Evolutionary conservation across 2,113 vertebrate genomes (phyloP), one percentile per base, ranked within the genome.

Genomic region (Phalacrocorax carbo): DNA sequence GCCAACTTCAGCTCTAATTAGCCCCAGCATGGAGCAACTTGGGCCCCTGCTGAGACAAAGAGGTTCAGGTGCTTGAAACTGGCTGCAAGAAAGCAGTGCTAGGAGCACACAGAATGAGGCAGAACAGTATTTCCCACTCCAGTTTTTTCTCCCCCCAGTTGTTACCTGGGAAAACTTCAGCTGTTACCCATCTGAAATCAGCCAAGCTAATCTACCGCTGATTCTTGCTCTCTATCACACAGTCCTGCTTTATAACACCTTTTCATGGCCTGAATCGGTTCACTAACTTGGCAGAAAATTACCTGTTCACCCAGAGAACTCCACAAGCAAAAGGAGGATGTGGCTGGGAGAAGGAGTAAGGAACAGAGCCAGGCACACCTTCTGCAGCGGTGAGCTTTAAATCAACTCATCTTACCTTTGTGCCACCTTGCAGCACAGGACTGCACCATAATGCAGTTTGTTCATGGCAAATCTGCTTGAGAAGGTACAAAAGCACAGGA

Each of bases 11-110:
- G 55, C 55, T 81, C 8, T 64, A 48, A 83, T 60, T 38, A 6
- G 1, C 48, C 44, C 19, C 49, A 75, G 5, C 1, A 2, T 40
- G 48, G 49, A 79, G 44, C 0, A 0, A 1, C 21, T 68, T 52
- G 34, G 34, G 25, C 22, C 49, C 80, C 69, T 62, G 61, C 27
- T 78, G 65, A 51, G 54, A 19, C 42, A 64, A 23, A 79, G 57
- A 70, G 32, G 17, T 62, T 78, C 70, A 76, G 38, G n/a, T 71
- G 11, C 34, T 54, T 70, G n/a, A 48, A 86, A 66, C 3, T 12
- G 14, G 34, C 27, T 29, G 10, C 62, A 51, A 64, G 9, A 23
- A 77, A 58, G 55, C 70, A 46, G 11, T 32, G 26, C 15, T 62
- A 48, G 34, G 42, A 80, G 32, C 71, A 64, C 16, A 22, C 14